Conservation (phyloP, 2,113 vertebrate species). For the Acanthochromis polyacanthus region DNA sequence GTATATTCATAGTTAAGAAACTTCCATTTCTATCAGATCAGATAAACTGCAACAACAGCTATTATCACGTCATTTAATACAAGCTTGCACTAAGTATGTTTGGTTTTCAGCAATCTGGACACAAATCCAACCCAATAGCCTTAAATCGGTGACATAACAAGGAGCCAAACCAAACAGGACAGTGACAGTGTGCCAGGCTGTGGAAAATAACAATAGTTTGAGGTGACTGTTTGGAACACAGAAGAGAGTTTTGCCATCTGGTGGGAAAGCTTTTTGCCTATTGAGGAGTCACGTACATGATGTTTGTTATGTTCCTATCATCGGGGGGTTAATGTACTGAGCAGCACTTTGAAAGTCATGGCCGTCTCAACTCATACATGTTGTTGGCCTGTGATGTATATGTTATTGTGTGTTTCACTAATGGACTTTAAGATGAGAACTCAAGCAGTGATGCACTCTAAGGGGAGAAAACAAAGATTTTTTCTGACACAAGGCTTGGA, state of each 20-base stretch:
- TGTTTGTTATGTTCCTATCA: constrained; percentile 45
- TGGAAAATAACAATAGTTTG: constrained; percentile 50
- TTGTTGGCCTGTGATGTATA: background rate
- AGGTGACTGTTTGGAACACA: constrained; percentile 10
- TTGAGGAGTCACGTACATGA: constrained; percentile 29
- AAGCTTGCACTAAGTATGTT: constrained; percentile 22
- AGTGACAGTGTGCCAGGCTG: constrained; percentile 21
- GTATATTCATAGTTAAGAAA: constrained; percentile 28
- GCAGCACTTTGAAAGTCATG: constrained; percentile 32
- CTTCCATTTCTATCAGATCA: constrained; percentile 31
- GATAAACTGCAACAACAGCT: constrained; percentile 27
- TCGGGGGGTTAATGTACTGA: constrained; percentile 52
- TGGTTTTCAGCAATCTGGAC: constrained; percentile 31
- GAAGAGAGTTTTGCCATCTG: constrained; percentile 16
- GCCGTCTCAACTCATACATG: constrained; percentile 16
- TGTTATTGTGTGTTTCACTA: constrained; percentile 17
- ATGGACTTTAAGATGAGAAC: constrained; percentile 29
- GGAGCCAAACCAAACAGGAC: constrained; percentile 65
- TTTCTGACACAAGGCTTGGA: background rate
- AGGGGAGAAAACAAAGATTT: background rate
- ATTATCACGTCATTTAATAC: constrained; percentile 25
- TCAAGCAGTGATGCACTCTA: constrained; percentile 16
- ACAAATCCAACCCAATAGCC: constrained; percentile 40
- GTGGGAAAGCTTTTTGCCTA: constrained; percentile 60
- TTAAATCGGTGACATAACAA: constrained; percentile 26